A percentile compares a stretch with the other conserved stretches of the same genome.
Conservation (phyloP, 2,797 vertebrate species). For the Onychomys leucogaster region DNA sequence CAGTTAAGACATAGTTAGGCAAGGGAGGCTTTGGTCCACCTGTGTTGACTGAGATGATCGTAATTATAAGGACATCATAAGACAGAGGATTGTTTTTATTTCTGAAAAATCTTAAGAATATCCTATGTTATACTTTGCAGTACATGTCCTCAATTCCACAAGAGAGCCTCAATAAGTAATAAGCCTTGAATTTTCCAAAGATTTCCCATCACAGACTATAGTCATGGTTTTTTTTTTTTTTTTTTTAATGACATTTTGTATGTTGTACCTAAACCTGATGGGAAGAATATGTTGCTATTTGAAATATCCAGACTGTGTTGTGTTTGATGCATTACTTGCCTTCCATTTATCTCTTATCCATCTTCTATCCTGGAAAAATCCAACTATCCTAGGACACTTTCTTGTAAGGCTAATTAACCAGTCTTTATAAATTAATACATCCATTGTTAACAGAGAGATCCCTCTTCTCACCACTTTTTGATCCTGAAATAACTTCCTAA, state of each 20-base stretch:
- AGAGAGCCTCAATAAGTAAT: constrained; percentile 40
- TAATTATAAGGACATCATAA: neutral
- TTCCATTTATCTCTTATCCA: neutral
- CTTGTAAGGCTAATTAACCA: neutral
- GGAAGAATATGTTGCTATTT: constrained; percentile 41
- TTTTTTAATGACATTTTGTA: neutral
- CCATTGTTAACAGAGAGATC: neutral
- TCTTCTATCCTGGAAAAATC: neutral
- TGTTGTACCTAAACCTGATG: neutral
- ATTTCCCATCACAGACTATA: neutral
- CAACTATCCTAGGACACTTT: neutral
- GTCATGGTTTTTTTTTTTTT: too few species aligned
- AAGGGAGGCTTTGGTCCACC: neutral
- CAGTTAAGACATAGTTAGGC: neutral
- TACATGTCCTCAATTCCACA: neutral
- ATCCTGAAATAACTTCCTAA: constrained; percentile 54
- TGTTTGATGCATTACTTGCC: neutral
- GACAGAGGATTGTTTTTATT: neutral
- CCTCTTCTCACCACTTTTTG: constrained; percentile 29
- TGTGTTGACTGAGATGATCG: neutral
- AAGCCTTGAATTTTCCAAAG: constrained; percentile 26
- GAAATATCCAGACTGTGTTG: constrained; percentile 48
- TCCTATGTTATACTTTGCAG: neutral
- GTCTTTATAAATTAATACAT: neutral
- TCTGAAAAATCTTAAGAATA: neutral